These are phyloP conservation scores for Neolamprologus devosi DNA, from an alignment of 2,113 vertebrate species.

Conservation along the genomic window DNA sequence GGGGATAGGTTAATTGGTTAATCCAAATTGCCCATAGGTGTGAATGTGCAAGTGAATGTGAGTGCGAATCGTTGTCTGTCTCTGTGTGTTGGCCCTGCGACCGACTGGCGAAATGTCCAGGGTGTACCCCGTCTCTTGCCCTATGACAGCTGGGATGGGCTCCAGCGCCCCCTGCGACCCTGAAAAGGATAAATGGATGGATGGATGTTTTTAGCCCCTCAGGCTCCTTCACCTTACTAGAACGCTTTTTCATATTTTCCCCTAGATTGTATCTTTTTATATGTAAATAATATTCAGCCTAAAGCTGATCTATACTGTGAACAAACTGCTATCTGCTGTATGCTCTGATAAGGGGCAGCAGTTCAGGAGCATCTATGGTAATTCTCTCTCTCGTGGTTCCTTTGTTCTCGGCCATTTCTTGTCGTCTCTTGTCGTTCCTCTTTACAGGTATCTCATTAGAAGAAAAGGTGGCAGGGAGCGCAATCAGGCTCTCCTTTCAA, in stretches of 20 bases:
- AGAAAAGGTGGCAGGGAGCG: conserved; percentile 13
- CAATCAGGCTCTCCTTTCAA: conserved; percentile 45
- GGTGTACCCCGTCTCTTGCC: rapidly evolving
- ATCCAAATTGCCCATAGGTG: not conserved
- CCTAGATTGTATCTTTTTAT: not conserved
- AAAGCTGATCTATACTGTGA: not conserved
- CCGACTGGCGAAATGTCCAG: rapidly evolving
- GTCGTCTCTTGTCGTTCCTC: conserved; percentile 14
- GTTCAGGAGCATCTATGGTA: not conserved
- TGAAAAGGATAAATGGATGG: not conserved
- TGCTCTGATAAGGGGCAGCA: not conserved
- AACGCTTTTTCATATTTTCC: not conserved
- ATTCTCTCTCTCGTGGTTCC: conserved; percentile 8
- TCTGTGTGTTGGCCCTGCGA: not conserved
- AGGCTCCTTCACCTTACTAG: not conserved
- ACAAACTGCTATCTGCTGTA: conserved; percentile 3
- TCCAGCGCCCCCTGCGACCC: rapidly evolving
- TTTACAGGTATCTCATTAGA: conserved; percentile 52
- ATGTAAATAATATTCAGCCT: conserved; percentile 1
- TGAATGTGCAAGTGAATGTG: not conserved
- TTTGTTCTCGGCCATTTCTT: conserved; percentile 29
- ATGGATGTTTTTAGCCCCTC: not conserved
- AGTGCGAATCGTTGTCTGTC: not conserved
- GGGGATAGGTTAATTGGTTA: not conserved
- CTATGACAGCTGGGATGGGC: not conserved